Base-by-base conservation (phyloP, 1,140 invertebrate genomes). In the Elysia chlorotica region DNA sequence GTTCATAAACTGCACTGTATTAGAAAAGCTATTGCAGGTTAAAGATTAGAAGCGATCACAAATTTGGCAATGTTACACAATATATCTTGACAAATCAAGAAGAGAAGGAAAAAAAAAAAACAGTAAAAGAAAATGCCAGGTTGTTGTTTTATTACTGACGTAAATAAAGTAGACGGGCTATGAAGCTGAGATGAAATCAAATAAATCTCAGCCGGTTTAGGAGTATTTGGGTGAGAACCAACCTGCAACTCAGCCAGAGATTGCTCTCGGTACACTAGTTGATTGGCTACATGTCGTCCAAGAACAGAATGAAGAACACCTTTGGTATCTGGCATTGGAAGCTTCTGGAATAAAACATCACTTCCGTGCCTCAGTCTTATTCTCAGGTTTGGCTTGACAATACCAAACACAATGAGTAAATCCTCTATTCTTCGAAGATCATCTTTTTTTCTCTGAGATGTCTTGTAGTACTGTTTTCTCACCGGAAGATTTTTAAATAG, bases 401-500 rank as follows among this genome's bases (percentile, higher is more conserved):
- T 86, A 28, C 87, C 88, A 81, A 88, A 90, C 21, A 83, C 82
- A 81, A 90, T 89, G 14, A 92, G 81, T 25, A 91, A 75, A 48
- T 82, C 84, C 83, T 92, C 91, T 28, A 91, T 83, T 76, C 88
- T 88, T 84, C 90, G 91, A 19, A 92, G 74, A 78, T 91, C 90
- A 62, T 91, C 89, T 75, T 87, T 89, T 25, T 88, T 83, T 74
- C 86, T 87, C 73, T 88, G 90, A 19, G 78, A 76, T 53, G 86
- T 88, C 57, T 82, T 89, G 62, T 91, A 89, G 72, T 88, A 89
- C 81, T 92, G 90, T 78, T 83, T 81, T 28, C 92, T 84, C 0
- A 93, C 92, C 63, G 92, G 92, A 23, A 92, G 74, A 61, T 90
- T 89, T 78, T 89, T 89, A 80, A 92, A 93, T 38, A 93, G 78